Evolutionary conservation across 1,140 invertebrate species (phyloP).

Genomic region (Cyclina sinensis): DNA sequence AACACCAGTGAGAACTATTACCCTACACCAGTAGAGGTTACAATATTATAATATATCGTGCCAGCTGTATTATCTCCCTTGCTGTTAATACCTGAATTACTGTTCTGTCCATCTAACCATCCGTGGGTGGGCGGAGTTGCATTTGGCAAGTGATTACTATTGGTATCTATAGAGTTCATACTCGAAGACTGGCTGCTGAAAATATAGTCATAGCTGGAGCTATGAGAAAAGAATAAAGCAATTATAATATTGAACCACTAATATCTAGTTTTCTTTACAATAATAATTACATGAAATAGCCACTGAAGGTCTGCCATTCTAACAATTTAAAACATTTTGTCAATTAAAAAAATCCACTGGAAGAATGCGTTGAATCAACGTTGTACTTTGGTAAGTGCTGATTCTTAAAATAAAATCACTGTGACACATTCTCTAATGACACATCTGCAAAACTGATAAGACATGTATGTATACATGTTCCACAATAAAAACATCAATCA

Average conservation of each 20-base stretch:
- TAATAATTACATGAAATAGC: too few relatives aligned
- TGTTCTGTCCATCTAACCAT: constrained; percentile 53
- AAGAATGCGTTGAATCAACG: too few relatives aligned
- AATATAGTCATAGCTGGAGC: constrained; percentile 52
- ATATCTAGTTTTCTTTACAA: too few relatives aligned
- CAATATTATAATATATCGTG: constrained; percentile 19
- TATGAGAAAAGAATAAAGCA: constrained; percentile 20
- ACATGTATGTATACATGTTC: too few relatives aligned
- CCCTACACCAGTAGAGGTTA: constrained; percentile 41
- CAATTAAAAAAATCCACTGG: too few relatives aligned
- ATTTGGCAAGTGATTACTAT: constrained; percentile 66
- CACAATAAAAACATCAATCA: too few relatives aligned
- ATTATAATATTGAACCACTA: not conserved
- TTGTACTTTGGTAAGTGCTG: too few relatives aligned
- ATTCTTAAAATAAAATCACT: too few relatives aligned
- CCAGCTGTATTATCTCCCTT: not conserved
- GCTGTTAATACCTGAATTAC: constrained; percentile 63
- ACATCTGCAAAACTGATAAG: too few relatives aligned
- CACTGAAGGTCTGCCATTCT: too few relatives aligned
- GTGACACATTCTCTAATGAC: too few relatives aligned
- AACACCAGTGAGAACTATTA: constrained; percentile 4
- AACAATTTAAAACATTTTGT: too few relatives aligned
- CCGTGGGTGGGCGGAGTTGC: constrained; percentile 41
- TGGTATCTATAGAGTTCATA: constrained; percentile 41
- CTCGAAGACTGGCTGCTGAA: constrained; percentile 46